phyloP scores from a whole-genome alignment of 2,888 invertebrate species.

The Spodoptera littoralis region DNA sequence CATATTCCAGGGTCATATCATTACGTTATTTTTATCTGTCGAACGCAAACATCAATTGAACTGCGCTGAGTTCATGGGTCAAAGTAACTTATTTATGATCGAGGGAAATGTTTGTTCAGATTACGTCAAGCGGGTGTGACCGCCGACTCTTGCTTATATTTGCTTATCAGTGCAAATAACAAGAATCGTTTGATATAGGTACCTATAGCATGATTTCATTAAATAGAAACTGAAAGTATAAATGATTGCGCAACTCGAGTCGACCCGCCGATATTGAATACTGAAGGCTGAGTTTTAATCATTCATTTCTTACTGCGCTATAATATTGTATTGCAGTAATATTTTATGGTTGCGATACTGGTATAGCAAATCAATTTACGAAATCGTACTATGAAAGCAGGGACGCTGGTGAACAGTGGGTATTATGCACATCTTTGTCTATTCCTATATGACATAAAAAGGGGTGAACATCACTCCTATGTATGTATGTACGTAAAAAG shows the following conservation, averaged over 20 bases:
- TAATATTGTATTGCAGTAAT: background rate
- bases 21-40: slow-evolving; percentile 36
- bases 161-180: slow-evolving; percentile 31
- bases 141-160: slow-evolving; percentile 15
- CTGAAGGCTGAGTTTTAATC: too few species aligned
- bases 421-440: too few species aligned
- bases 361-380: too few species aligned
- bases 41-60: slow-evolving; percentile 33
- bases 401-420: too few species aligned
- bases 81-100: slow-evolving; percentile 30
- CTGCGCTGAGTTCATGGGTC: slow-evolving; percentile 46
- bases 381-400: too few species aligned
- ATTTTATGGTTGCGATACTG: too few species aligned
- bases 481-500: too few species aligned
- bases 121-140: slow-evolving; percentile 60
- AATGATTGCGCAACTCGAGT: slow-evolving; percentile 16
- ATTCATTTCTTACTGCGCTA: slow-evolving; percentile 2
- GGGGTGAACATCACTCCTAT: too few species aligned
- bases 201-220: slow-evolving; percentile 4
- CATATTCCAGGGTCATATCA: slow-evolving; percentile 30
- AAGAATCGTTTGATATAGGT: slow-evolving; percentile 2
- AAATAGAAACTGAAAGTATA: slow-evolving; percentile 27
- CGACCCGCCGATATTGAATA: background rate
- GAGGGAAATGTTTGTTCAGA: slow-evolving; percentile 50
- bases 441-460: too few species aligned